Base-by-base conservation (phyloP, 2,797 vertebrate species). In the Squalus acanthias region DNA sequence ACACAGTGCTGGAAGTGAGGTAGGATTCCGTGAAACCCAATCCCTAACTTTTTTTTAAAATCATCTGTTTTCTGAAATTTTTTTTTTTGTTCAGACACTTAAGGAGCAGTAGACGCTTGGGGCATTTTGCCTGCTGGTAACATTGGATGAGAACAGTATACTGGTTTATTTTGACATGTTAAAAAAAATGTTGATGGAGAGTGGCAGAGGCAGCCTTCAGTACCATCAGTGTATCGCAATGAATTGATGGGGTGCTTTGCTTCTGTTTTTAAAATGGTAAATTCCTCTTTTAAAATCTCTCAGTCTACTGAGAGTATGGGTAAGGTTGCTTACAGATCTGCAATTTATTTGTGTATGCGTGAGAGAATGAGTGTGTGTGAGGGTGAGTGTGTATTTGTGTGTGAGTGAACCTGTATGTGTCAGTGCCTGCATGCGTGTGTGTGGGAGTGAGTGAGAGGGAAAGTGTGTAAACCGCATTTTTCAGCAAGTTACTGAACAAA, bases 11-110 rank as follows among this genome's bases (percentile, higher is more conserved):
- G 63, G 72, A 9, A 50, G 22, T 67, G 63, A 95, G 91, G 92
- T 96, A 82, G 92, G 65, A 95, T 39, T 87, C 63, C 82, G 91
- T 95, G 88, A 87, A 96, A 96, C 88, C 67, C 91, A 82, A 96
- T 87, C 17, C 91, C 33, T 57, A 57, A 60, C 69, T 88, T 70
- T 95, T 96, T 57, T 74, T 70, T 26, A 3, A 29, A 67, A 39
- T 63, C 87, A 29, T 2, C 12, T 92, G 89, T 92, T 65, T 65
- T 5, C 53, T 57, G 53, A 57, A 57, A 57, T 57, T 63, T 87
- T 72, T 87, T 72, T 13, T 57, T 39, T 2, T 69, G 8, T 95
- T 46, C 46, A 57, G 57, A 24, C 63, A 94, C 39, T 67, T 24
- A 70, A 94, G 63, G 7, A 46, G 22, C 39, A 53, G 67, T 29